phyloP scores from a whole-genome alignment of 1,140 invertebrate species.

The Coptotermes formosanus region DNA sequence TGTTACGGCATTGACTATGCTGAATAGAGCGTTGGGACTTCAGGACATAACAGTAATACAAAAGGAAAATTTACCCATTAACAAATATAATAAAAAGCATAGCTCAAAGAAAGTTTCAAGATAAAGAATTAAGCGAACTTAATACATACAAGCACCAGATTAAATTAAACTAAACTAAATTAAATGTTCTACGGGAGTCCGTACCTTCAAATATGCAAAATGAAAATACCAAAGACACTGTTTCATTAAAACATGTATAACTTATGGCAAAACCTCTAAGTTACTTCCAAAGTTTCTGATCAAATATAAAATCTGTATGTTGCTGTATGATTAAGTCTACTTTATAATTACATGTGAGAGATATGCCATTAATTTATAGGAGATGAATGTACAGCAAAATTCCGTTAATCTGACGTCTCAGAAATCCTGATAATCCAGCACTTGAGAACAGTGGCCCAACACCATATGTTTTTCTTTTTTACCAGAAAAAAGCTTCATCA shows the following conservation, averaged over 20 bases:
- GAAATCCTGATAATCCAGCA: too few species aligned
- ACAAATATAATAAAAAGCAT: background rate
- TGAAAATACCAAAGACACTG: background rate
- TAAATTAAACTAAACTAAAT: background rate
- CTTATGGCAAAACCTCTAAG: too few species aligned
- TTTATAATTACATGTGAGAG: too few species aligned
- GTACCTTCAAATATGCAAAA: background rate
- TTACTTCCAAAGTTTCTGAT: too few species aligned
- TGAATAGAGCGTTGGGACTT: background rate
- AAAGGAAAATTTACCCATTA: background rate
- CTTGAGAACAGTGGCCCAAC: too few species aligned
- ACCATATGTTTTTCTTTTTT: too few species aligned
- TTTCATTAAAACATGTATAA: background rate
- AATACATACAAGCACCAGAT: background rate
- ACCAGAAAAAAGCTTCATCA: too few species aligned
- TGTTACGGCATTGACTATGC: slow-evolving; percentile 10
- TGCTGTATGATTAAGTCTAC: too few species aligned
- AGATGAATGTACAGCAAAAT: too few species aligned
- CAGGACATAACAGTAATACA: background rate
- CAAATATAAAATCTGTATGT: too few species aligned
- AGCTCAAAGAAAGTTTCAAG: background rate
- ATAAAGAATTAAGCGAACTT: background rate
- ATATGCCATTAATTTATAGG: too few species aligned
- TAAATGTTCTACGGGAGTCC: background rate
- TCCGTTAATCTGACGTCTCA: too few species aligned